Conservation (phyloP, 2,113 vertebrate species). For the Chloebia gouldiae region DNA sequence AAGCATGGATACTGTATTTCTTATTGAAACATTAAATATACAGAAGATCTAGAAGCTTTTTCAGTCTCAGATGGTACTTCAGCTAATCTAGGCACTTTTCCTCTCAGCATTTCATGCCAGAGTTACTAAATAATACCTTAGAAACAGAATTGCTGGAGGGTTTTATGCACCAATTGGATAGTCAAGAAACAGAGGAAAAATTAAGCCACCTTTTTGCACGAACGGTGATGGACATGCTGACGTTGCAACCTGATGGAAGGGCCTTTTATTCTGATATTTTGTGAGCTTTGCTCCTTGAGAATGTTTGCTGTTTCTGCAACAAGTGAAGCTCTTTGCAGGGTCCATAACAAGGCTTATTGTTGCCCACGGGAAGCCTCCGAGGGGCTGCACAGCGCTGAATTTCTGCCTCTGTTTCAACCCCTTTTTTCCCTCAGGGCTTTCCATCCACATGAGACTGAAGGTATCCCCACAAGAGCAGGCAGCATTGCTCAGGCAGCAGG, state of each 20-base stretch:
- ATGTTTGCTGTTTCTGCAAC: not conserved
- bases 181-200: not conserved
- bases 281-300: not conserved
- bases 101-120: not conserved
- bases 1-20: not conserved
- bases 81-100: not conserved
- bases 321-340: not conserved
- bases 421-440: not conserved
- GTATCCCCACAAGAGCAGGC: not conserved
- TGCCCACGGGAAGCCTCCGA: not conserved
- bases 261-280: not conserved
- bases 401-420: not conserved
- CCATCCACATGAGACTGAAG: not conserved
- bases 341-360: not conserved
- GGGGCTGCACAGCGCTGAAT: not conserved
- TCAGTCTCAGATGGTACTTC: not conserved
- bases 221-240: not conserved
- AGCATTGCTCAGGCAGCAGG: not conserved
- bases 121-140: not conserved
- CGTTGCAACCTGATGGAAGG: not conserved
- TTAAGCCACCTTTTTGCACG: not conserved
- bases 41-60: not conserved
- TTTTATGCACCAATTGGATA: not conserved
- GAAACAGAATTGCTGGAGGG: not conserved
- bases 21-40: conserved; percentile 21